Conservation (phyloP, 2,888 invertebrate genomes). For the Leptinotarsa tumamoca region DNA sequence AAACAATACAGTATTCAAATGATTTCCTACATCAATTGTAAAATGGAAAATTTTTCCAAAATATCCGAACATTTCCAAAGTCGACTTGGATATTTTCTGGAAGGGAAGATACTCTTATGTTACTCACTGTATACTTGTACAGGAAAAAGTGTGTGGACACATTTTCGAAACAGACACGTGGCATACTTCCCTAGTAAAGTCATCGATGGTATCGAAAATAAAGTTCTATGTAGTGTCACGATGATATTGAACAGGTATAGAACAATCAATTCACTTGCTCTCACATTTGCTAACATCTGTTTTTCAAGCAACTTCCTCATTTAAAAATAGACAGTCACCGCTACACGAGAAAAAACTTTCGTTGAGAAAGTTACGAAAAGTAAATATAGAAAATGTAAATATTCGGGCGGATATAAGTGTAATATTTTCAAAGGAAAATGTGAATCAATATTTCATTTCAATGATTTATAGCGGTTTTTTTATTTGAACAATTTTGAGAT, state of each 20-base stretch:
- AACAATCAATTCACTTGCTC: not conserved
- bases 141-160: not conserved
- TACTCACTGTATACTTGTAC: no score
- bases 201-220: not conserved
- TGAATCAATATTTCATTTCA: no score
- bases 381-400: not conserved
- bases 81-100: no score
- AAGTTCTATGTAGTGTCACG: not conserved
- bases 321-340: constrained; percentile 2
- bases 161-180: not conserved
- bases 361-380: not conserved
- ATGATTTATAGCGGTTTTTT: no score
- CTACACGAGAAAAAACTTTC: not conserved
- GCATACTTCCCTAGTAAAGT: not conserved
- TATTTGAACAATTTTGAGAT: no score
- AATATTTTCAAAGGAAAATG: not conserved
- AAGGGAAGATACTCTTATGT: no score
- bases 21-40: no score
- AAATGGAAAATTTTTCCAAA: no score
- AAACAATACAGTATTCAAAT: no score
- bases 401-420: not conserved
- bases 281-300: not conserved
- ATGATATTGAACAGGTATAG: not conserved
- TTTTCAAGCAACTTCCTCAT: constrained; percentile 1
- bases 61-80: no score